Evolutionary conservation across 1,140 invertebrate genomes (phyloP), one percentile per base, ranked within the genome.

Genomic region (Ladona fulva): DNA sequence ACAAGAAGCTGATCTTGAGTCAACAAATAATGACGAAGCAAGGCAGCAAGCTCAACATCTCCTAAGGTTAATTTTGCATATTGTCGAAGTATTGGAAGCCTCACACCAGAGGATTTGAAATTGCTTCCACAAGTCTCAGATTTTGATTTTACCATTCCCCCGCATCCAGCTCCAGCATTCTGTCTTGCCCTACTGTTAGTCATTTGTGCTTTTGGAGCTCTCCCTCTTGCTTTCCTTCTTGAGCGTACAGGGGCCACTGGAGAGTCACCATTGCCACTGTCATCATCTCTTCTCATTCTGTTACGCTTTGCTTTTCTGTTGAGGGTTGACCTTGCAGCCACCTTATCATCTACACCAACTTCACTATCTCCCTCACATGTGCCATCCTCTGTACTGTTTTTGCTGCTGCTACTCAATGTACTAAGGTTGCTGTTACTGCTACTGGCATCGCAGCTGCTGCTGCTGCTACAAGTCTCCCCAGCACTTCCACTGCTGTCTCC

Each of bases 1-100:
- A 89, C 85, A 19, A 88, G 85, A 78, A 95, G 85, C 77, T 93
- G 87, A 42, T 91, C 88, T 1, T 87, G 85, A 1, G 87, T 87
- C 25, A 95, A 84, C 0, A 91, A 80, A 83, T 94, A 93, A 14
- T 84, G 84, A 0, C 84, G 84, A 24, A 93, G 80, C 12, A 87
- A 82, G 8, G 86, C 77, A 11, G 84, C 82, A 16, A 90, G 74
- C 0, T 82, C 80, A 0, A 59, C 78, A 74, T 90, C 87, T 16
- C 80, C 80, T 12, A 88, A 77, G 8, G 85, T 83, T 25, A 87
- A 78, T 52, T 83, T 84, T 12, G 79, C 79, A 74, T 83, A 82
- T 80, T 86, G 82, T 10, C 81, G 80, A 52, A 86, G 76, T 0
- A 84, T 83, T 16, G 84, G 80, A 24, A 76, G 78, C 12, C 52